Conservation (phyloP, 2,888 invertebrate genomes). For the Blomia tropicalis region DNA sequence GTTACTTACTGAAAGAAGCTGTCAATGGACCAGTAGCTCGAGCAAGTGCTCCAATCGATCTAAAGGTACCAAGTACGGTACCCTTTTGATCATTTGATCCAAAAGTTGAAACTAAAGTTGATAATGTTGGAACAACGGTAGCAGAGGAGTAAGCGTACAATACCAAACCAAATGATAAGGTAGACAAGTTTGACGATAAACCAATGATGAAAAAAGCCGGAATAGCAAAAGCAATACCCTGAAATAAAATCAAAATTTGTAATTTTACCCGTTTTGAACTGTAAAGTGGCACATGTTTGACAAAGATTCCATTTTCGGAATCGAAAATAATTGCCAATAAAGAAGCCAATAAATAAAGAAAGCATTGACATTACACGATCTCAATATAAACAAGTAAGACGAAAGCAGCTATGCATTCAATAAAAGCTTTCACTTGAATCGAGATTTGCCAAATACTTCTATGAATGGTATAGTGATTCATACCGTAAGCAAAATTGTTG, state of each 20-base stretch:
- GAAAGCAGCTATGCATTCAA: too few relatives aligned
- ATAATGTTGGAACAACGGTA: conserved; percentile 83
- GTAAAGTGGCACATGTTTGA: too few relatives aligned
- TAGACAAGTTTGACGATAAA: conserved; percentile 43
- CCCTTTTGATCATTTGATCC: conserved; percentile 58
- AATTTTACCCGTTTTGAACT: too few relatives aligned
- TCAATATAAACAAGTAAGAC: too few relatives aligned
- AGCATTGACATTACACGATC: background rate
- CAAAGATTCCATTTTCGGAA: too few relatives aligned
- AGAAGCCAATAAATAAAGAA: background rate
- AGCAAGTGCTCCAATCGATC: conserved; percentile 84
- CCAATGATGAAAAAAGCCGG: conserved; percentile 73
- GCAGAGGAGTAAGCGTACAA: conserved; percentile 62
- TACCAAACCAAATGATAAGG: conserved; percentile 64
- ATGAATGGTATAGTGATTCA: conserved; percentile 27
- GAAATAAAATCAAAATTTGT: conserved; percentile 27
- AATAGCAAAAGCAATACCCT: conserved; percentile 64
- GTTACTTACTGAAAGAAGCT: conserved; percentile 55
- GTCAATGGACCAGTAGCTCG: conserved; percentile 76
- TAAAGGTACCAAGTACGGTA: conserved; percentile 75
- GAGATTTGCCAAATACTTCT: background rate
- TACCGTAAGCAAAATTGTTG: conserved; percentile 49
- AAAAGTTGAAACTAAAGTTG: conserved; percentile 66
- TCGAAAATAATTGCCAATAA: conserved; percentile 1
- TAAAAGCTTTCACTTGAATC: too few relatives aligned